Evolutionary conservation across 2,797 vertebrate genomes (phyloP), one percentile per base, ranked within the genome.

Genomic region (Crypturellus tataupa): DNA sequence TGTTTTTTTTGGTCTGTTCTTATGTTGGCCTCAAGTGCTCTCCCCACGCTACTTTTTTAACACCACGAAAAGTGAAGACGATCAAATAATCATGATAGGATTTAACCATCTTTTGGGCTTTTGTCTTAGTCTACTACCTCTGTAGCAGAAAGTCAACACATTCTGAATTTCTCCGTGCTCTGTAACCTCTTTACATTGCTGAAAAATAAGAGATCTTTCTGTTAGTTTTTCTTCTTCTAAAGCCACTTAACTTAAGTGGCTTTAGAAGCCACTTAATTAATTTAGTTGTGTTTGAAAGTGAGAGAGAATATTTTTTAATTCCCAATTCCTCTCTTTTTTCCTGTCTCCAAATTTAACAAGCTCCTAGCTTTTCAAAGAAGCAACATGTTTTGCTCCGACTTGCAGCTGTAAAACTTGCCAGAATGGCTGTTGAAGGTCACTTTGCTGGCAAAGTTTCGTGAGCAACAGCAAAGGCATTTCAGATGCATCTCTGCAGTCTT

Each of bases 371-470:
- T 69, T 49, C 31, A 47, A 67, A 87, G 69, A 72, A 77, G n/a
- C 35, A 79, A 44, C 2, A 0, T 80, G 53, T 87, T 92, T 87
- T 83, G 72, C 46, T 87, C 42, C 37, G 73, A 87, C 83, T 83
- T 92, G 39, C 55, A 67, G 55, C 63, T 89, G 55, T 95, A 93
- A 92, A 89, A 93, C 87, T 72, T 83, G 49, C 72, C 65, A 65
- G 73, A 76, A 83, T 83, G 86, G 70, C 69, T 89, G 46, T 44
- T 79, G 93, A 84, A 93, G 87, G 85, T 92, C 85, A 70, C 85
- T 94, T 93, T 73, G 51, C 56, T 91, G 80, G 72, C 71, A 78
- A n/a, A 53, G 37, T 90, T 93, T 96, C 93, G 75, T 71, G 58
- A 93, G 92, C 69, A 85, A 63, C 53, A 86, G 59, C 63, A 70